Base-by-base conservation (phyloP, 92 coral and sea anemone species). In the Palythoa heliodiscus region DNA sequence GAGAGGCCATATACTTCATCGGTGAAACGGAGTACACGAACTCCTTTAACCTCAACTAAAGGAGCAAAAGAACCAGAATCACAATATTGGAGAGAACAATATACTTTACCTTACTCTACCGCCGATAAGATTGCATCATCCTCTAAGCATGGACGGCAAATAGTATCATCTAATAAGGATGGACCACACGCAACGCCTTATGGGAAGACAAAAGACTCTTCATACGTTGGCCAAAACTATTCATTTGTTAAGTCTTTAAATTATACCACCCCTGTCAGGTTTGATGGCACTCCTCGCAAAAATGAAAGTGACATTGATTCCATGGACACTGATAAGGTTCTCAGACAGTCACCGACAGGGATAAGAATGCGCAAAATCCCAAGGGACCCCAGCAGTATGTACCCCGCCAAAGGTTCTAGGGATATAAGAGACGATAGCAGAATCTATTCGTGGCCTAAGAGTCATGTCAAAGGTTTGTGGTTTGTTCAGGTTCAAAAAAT, bases 271-370 rank as follows among this genome's bases (percentile, higher is more conserved):
- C 80, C 84, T 39, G 73, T 78, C 12, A 73, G 85, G 64, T 73
- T 80, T 70, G 83, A 87, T 13, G 29, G 52, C 16, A 73, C 86
- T 57, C 17, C 86, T 11, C 83, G 89, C 52, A 85, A 55, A 73
- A 89, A 88, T 9, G 95, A 93, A 29, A 84, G 88, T 67, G 95
- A 95, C 61, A 87, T 82, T 20, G 99, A 97, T 71, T 91, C 99
- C 11, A 86, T 90, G 70, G 95, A 94, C 80, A 97, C 99, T 17
- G 99, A 94, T 77, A 91, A 92, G 78, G 93, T 91, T 29, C 91
- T 97, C 94, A 89, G 97, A 24, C 91, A 92, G 85, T 94, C 98
- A 38, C 99, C 99, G 3, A 97, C 99, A 43, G 99, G 99, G 14
- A 93, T 97, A 69, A 89, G 87, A 82, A 97, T 97, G 98, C 93